A percentile compares a stretch with the other conserved stretches of the same genome.
phyloP scores from a whole-genome alignment of 2,113 vertebrate species.

The Copsychus sechellarum region DNA sequence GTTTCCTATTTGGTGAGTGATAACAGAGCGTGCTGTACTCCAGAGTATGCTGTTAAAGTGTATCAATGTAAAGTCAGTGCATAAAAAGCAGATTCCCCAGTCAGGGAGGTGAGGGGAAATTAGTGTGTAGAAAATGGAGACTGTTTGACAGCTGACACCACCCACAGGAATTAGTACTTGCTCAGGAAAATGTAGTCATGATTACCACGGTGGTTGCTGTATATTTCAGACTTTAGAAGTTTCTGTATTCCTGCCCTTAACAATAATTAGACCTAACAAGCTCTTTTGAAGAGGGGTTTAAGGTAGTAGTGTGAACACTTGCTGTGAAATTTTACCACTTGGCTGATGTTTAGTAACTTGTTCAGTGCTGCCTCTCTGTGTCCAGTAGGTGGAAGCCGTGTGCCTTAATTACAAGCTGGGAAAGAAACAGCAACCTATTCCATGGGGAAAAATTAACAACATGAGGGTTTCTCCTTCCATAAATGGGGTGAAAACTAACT shows the following conservation, averaged over 20 bases:
- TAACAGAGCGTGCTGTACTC: background rate
- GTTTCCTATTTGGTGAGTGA: background rate
- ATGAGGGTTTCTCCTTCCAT: background rate
- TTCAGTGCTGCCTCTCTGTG: background rate
- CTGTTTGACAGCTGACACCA: background rate
- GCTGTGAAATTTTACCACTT: accelerated
- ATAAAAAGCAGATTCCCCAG: background rate
- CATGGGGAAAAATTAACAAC: background rate
- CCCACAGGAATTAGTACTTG: background rate
- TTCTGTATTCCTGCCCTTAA: background rate
- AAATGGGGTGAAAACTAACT: background rate
- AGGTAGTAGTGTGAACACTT: background rate
- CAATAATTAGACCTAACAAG: background rate
- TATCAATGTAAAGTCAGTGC: background rate
- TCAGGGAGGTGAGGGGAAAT: background rate
- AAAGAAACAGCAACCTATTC: background rate
- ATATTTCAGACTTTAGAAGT: background rate
- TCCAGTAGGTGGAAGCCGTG: conserved; percentile 12
- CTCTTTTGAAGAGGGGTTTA: background rate
- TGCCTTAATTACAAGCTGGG: background rate
- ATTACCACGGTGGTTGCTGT: background rate
- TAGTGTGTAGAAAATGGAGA: background rate
- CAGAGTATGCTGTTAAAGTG: background rate
- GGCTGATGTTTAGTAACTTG: background rate
- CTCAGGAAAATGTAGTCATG: background rate